These are phyloP conservation scores for Periophthalmodon schlosseri DNA, from an alignment of 2,113 vertebrate species.

Conservation along the genomic window DNA sequence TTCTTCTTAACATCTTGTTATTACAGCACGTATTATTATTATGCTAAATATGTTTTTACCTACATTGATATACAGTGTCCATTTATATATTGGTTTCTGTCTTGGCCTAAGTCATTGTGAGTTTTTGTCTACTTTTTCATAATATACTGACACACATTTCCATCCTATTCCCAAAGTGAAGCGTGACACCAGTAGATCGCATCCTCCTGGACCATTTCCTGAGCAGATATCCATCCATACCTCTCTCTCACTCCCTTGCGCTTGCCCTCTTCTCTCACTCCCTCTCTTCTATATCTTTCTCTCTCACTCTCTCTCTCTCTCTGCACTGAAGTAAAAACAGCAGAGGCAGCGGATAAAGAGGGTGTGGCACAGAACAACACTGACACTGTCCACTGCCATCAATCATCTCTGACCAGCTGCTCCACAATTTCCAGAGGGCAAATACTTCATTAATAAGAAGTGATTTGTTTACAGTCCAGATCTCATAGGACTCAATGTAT, in stretches of 20 bases:
- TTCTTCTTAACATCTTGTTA: no score
- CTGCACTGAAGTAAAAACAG: constrained; percentile 39
- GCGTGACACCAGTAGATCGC: constrained; percentile 28
- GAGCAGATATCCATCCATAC: constrained; percentile 26
- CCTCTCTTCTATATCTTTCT: neutral
- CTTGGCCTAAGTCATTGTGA: neutral
- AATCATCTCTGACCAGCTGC: constrained; percentile 38
- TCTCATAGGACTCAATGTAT: neutral
- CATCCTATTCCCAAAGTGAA: constrained; percentile 10
- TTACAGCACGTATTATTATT: no score
- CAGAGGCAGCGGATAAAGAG: constrained; percentile 45
- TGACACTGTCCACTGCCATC: constrained; percentile 28
- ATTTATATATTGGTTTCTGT: no score
- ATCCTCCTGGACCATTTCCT: constrained; percentile 27
- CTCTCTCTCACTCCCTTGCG: neutral
- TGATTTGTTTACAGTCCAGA: neutral
- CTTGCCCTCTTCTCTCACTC: neutral
- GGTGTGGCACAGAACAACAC: constrained; percentile 64
- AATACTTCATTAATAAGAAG: no score
- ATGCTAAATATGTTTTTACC: no score
- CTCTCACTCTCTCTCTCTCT: neutral
- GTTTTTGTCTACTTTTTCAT: neutral
- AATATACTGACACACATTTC: constrained; percentile 25
- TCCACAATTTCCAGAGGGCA: constrained; percentile 1
- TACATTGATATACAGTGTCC: no score